Conservation (phyloP, 2,888 invertebrate species). For the Busseola fusca region DNA sequence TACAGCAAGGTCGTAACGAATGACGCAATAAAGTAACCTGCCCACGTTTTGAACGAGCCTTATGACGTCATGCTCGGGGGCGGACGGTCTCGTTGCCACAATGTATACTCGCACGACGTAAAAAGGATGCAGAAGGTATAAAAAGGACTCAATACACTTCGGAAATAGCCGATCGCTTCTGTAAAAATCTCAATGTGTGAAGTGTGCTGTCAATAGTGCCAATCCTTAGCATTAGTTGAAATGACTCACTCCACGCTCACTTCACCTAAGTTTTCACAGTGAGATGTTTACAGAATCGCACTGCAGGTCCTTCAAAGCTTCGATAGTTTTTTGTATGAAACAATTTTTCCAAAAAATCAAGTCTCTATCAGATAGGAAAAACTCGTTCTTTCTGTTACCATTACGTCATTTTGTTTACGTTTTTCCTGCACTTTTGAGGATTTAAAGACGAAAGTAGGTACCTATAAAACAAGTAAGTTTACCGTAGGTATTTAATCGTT, state of each 20-base stretch:
- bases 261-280: no score
- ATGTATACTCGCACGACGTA: slow-evolving; percentile 21
- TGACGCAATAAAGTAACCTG: slow-evolving; percentile 56
- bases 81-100: slow-evolving; percentile 28
- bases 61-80: slow-evolving; percentile 58
- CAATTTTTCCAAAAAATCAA: background rate
- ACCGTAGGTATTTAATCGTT: background rate
- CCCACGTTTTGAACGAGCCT: slow-evolving; percentile 53
- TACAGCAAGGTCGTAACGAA: slow-evolving; percentile 45
- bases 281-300: no score
- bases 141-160: background rate
- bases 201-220: no score
- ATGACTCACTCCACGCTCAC: no score
- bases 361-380: background rate
- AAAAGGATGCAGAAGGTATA: slow-evolving; percentile 27
- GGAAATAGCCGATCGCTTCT: no score
- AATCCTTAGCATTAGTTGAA: no score
- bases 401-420: background rate
- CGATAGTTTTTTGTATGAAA: no score
- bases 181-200: no score
- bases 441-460: background rate
- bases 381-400: background rate
- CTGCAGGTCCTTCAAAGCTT: background rate
- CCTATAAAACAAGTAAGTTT: background rate
- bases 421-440: background rate